These are phyloP conservation scores for Hemiprocne comata DNA, from an alignment of 2,113 vertebrate species.

Conservation along the genomic window DNA sequence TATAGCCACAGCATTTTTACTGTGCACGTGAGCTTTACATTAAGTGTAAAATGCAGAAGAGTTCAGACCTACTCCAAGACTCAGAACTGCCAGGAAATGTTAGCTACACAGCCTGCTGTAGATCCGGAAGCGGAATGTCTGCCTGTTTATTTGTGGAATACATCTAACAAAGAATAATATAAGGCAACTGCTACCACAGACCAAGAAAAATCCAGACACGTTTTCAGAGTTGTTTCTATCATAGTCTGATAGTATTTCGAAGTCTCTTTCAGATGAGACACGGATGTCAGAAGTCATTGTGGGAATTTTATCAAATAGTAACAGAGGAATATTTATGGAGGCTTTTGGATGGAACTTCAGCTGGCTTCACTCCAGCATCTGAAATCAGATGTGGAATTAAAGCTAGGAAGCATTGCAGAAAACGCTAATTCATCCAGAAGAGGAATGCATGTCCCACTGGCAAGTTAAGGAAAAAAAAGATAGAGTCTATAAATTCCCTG, in stretches of 20 bases:
- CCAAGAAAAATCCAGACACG: neutral
- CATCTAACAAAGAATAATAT: neutral
- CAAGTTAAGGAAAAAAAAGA: neutral
- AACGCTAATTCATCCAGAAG: neutral
- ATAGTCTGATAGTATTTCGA: neutral
- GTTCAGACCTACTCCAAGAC: neutral
- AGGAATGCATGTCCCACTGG: neutral
- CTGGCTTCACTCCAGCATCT: neutral
- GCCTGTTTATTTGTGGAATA: neutral
- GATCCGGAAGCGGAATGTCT: neutral
- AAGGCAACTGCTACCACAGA: neutral
- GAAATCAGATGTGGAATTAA: neutral
- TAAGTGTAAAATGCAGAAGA: neutral
- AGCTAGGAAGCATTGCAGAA: neutral
- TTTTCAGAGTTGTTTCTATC: neutral
- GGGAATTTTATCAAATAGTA: neutral
- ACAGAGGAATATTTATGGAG: neutral
- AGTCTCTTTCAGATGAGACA: neutral
- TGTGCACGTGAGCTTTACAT: neutral
- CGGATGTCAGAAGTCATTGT: neutral
- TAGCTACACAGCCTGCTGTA: neutral
- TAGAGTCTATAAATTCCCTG: neutral
- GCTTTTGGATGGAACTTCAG: neutral
- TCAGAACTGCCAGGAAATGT: fast-evolving
- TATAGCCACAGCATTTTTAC: neutral